A percentile compares a stretch with the other conserved stretches of the same genome.
Conservation (phyloP, 2,888 invertebrate genomes). For the Rhimphoctona megacephalus region DNA sequence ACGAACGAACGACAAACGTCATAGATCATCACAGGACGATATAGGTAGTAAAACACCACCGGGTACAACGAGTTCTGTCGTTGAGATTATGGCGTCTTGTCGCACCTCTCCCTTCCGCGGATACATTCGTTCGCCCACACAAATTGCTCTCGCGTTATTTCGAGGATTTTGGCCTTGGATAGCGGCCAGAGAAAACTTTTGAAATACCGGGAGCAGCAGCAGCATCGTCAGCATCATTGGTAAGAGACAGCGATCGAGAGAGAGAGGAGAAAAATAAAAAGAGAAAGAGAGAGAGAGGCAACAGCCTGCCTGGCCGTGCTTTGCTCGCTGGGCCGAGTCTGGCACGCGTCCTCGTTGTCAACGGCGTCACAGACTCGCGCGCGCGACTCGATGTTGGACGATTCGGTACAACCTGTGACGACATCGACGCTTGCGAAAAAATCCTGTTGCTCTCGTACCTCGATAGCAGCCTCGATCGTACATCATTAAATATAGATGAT, state of each 20-base stretch:
- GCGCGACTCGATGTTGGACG: conserved; percentile 1
- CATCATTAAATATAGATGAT: conserved; percentile 22
- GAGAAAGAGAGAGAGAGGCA: not conserved
- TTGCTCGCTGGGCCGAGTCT: conserved; percentile 61
- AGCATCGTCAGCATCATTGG: conserved; percentile 9
- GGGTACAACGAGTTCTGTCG: not conserved
- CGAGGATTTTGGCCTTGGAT: conserved; percentile 82
- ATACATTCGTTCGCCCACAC: conserved; percentile 77
- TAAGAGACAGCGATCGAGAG: not conserved
- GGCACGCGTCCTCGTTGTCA: conserved; percentile 33
- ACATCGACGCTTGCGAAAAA: conserved; percentile 25
- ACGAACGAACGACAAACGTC: not conserved
- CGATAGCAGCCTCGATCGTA: conserved; percentile 10
- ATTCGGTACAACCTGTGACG: conserved; percentile 16
- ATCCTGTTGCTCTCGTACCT: conserved; percentile 1
- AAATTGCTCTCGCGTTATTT: conserved; percentile 81
- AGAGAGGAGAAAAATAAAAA: not conserved
- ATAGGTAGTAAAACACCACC: not conserved
- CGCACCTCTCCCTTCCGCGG: conserved; percentile 25
- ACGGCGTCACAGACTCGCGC: conserved; percentile 8
- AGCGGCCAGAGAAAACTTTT: conserved; percentile 82
- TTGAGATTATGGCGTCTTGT: not conserved
- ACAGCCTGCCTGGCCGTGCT: conserved; percentile 47
- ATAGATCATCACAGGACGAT: not conserved
- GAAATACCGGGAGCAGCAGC: conserved; percentile 76